Percentiles rank a stretch among this genome's conserved stretches.
Conservation (phyloP, 2,888 invertebrate species). For the Microplitis manilae region DNA sequence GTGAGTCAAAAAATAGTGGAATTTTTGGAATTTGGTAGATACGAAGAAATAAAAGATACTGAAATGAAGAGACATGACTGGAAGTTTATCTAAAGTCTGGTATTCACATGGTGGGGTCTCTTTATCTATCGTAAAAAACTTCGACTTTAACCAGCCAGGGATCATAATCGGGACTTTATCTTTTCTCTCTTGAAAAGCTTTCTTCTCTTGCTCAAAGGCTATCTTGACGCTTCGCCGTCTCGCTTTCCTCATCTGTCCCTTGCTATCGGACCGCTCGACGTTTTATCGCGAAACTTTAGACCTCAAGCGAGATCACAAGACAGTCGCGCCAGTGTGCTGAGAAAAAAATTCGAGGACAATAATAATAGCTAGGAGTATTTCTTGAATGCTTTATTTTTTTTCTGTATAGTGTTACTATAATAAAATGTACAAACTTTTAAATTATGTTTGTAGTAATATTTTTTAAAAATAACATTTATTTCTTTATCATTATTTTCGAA, state of each 20-base stretch:
- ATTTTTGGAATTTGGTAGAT: not conserved
- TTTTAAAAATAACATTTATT: not conserved
- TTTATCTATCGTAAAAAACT: slow-evolving; percentile 69
- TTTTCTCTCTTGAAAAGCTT: slow-evolving; percentile 49
- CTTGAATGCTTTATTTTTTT: not conserved
- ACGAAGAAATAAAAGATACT: slow-evolving; percentile 1
- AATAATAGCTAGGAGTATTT: not conserved
- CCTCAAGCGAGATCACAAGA: slow-evolving; percentile 43
- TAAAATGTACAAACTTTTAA: not conserved
- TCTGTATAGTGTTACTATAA: not conserved
- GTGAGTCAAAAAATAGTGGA: not conserved
- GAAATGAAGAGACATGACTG: slow-evolving; percentile 1
- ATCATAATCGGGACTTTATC: slow-evolving; percentile 65
- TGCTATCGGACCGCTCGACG: slow-evolving; percentile 29
- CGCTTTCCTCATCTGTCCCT: slow-evolving; percentile 47
- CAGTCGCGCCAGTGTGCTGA: slow-evolving; percentile 28
- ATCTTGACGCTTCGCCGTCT: slow-evolving; percentile 41
- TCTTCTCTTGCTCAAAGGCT: slow-evolving; percentile 50
- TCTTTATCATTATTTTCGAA: too few species aligned
- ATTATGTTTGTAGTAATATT: not conserved
- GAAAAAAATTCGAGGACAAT: slow-evolving; percentile 1
- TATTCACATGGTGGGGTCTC: slow-evolving; percentile 38
- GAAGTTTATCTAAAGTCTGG: slow-evolving; percentile 33
- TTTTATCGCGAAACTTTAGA: slow-evolving; percentile 48
- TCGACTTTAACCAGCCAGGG: slow-evolving; percentile 68